Conservation (phyloP, 2,888 invertebrate genomes). For the Laothoe populi region DNA sequence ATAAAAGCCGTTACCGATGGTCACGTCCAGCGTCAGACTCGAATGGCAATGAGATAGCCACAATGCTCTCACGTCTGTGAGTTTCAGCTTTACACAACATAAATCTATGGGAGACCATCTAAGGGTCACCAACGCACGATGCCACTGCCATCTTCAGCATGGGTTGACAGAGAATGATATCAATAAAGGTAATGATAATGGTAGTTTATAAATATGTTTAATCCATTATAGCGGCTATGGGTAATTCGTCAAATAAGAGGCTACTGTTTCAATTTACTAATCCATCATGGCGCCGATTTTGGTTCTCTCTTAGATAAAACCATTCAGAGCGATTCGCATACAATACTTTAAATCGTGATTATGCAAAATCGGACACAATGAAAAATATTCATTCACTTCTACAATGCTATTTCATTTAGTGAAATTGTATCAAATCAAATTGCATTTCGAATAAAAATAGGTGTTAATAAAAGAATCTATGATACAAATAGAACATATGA, state of each 20-base stretch:
- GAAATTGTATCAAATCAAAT: background rate
- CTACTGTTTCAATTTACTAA: slow-evolving; percentile 20
- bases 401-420: background rate
- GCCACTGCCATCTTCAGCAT: no score
- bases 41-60: no score
- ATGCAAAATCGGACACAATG: slow-evolving; percentile 6
- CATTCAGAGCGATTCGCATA: background rate
- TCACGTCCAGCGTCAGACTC: no score
- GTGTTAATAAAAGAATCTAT: background rate
- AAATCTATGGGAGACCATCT: no score
- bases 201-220: background rate
- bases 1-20: no score
- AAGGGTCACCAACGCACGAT: no score
- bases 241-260: slow-evolving; percentile 3
- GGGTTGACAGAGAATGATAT: no score
- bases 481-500: slow-evolving; percentile 7
- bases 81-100: no score
- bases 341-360: background rate
- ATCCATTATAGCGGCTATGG: background rate
- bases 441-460: background rate
- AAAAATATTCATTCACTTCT: background rate
- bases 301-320: slow-evolving; percentile 13
- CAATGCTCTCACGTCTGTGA: no score
- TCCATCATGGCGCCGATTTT: slow-evolving; percentile 9
- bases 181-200: background rate